Percentiles rank a stretch among this genome's conserved stretches.
These are phyloP conservation scores for Syngnathoides biaculeatus DNA, from an alignment of 2,113 vertebrate genomes.

Conservation along the genomic window DNA sequence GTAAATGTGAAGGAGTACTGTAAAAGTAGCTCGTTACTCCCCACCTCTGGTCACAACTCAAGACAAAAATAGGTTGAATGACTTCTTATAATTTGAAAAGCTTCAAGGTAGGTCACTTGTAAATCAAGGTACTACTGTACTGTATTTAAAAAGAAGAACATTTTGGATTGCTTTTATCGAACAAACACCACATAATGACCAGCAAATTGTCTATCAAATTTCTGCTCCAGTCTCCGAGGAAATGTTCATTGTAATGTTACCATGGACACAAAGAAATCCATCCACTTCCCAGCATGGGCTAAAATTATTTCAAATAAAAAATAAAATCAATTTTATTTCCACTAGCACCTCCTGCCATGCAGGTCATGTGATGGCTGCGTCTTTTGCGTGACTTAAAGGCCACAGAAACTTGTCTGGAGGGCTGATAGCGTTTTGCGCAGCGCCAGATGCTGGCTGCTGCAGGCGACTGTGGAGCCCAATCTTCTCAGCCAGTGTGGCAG, in stretches of 20 bases:
- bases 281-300: neutral
- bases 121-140: neutral
- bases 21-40: too few species aligned
- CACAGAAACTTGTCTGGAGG: constrained; percentile 1
- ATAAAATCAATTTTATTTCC: constrained; percentile 4
- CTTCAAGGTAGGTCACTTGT: neutral
- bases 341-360: constrained; percentile 10
- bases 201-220: constrained; percentile 15
- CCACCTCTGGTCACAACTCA: too few species aligned
- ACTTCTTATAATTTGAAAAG: neutral
- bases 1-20: too few species aligned
- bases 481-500: constrained; percentile 54
- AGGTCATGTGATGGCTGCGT: constrained; percentile 14
- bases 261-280: constrained; percentile 30
- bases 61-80: neutral
- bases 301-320: constrained; percentile 5
- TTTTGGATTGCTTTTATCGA: constrained; percentile 35
- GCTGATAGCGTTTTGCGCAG: constrained; percentile 33
- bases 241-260: constrained; percentile 35
- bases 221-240: constrained; percentile 34
- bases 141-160: constrained; percentile 18
- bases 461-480: constrained; percentile 47
- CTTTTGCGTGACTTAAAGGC: constrained; percentile 7
- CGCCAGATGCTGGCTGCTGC: constrained; percentile 36
- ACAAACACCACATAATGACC: constrained; percentile 26